Base-by-base conservation (phyloP, 2,113 vertebrate genomes). In the Camarhynchus parvulus region DNA sequence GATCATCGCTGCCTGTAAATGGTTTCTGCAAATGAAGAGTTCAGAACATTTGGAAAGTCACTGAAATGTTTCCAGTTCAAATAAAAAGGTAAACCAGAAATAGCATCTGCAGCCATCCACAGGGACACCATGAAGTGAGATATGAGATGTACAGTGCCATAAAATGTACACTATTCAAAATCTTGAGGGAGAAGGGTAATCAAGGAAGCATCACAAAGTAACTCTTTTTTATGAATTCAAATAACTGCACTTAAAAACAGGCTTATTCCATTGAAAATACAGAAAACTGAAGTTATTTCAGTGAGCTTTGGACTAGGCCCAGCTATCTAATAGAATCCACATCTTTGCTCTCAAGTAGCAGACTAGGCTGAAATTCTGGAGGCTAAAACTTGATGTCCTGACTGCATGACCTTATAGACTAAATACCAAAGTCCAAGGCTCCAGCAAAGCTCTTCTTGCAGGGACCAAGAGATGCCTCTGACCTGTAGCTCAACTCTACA, bases 11-110 rank as follows among this genome's bases (percentile, higher is more conserved):
- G 85, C 77, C 90, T 89, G 58, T 61, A 78, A 90, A 78, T 33
- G 42, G 8, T 19, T 92, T 92, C 44, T 46, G 89, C 87, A 92
- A 72, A 33, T 35, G 87, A 86, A 73, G 79, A 63, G 69, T 91
- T 94, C 91, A 78, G 81, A 91, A 83, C 87, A 23, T 84, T 92
- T 90, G 82, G 80, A 95, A 95, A 97, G 75, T 83, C 75, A 93
- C 67, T 76, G 76, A 96, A 92, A 70, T 0, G 1, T 76, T 96
- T 95, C 95, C 96, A 97, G 96, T 61, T 93, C 89, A 87, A 92
- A 91, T 95, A 76, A 93, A 93, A 94, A 96, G 95, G 93, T 96
- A 87, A 92, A 96, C 35, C 83, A 95, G 83, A 96, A 94, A 95
- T 77, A 96, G 94, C 55, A 82, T 95, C 90, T 89, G 77, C 89